These are phyloP conservation scores for Nymphalis c-album DNA, from an alignment of 2,888 invertebrate species.

Conservation along the genomic window DNA sequence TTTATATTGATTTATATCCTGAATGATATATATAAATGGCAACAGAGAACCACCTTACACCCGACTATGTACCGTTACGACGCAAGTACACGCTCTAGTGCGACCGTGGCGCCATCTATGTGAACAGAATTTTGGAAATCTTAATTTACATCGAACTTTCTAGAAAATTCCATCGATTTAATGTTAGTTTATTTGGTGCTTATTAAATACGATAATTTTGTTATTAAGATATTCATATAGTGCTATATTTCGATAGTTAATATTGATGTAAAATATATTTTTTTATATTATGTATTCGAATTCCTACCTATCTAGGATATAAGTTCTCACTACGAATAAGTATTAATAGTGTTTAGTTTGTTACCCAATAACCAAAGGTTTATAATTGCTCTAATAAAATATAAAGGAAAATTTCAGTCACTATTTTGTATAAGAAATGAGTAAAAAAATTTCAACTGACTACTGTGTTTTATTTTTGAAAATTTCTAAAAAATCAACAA, in stretches of 20 bases:
- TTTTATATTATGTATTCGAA: conserved; percentile 5
- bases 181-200: conserved; percentile 9
- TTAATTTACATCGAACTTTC: background rate
- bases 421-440: conserved; percentile 54
- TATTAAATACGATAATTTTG: conserved; percentile 4
- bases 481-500: background rate
- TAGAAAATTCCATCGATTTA: background rate
- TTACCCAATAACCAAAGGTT: conserved; percentile 79
- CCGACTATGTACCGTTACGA: no score
- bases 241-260: background rate
- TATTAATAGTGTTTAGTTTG: conserved; percentile 48
- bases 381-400: conserved; percentile 49
- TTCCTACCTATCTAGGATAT: conserved; percentile 13
- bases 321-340: conserved; percentile 23
- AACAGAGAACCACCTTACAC: no score
- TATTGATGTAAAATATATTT: conserved; percentile 11
- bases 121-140: background rate
- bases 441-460: conserved; percentile 38
- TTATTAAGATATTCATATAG: background rate
- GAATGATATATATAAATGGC: no score
- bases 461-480: conserved; percentile 15
- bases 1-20: no score
- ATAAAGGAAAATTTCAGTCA: conserved; percentile 60
- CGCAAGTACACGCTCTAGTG: no score
- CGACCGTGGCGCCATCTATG: no score